A percentile compares a stretch with the other conserved stretches of the same genome.
These are phyloP conservation scores for Mobula birostris DNA, from an alignment of 2,113 vertebrate genomes.

Conservation along the genomic window DNA sequence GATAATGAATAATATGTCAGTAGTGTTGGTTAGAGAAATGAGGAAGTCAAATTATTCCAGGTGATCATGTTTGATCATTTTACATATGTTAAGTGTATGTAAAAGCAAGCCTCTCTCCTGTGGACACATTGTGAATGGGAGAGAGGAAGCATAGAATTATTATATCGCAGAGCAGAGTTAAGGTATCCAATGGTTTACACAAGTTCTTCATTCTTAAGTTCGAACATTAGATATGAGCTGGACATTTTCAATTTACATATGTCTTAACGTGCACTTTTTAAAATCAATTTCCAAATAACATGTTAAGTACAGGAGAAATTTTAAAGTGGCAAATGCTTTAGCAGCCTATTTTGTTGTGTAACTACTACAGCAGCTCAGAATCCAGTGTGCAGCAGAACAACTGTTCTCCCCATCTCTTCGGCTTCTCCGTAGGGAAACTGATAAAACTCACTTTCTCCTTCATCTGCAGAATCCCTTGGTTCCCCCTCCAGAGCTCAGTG, in stretches of 20 bases:
- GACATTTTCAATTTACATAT: neutral
- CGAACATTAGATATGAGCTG: neutral
- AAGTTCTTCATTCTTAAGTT: too few species aligned
- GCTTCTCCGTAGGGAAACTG: too few species aligned
- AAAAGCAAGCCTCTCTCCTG: too few species aligned
- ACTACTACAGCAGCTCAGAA: neutral
- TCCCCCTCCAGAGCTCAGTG: too few species aligned
- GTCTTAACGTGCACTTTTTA: neutral
- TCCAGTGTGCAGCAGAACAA: neutral
- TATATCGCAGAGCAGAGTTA: too few species aligned
- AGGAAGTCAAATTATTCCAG: neutral
- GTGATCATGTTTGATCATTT: neutral
- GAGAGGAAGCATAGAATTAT: too few species aligned
- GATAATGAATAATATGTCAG: neutral
- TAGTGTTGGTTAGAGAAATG: neutral
- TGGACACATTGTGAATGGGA: too few species aligned
- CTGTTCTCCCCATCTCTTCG: neutral
- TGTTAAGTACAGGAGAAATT: neutral
- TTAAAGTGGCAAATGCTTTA: neutral
- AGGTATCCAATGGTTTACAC: too few species aligned
- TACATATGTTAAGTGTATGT: neutral
- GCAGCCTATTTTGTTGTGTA: neutral
- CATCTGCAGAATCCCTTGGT: too few species aligned
- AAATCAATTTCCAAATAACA: neutral
- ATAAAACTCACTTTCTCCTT: too few species aligned